Conservation (phyloP, 1,140 invertebrate genomes). For the Drosophila mayri region DNA sequence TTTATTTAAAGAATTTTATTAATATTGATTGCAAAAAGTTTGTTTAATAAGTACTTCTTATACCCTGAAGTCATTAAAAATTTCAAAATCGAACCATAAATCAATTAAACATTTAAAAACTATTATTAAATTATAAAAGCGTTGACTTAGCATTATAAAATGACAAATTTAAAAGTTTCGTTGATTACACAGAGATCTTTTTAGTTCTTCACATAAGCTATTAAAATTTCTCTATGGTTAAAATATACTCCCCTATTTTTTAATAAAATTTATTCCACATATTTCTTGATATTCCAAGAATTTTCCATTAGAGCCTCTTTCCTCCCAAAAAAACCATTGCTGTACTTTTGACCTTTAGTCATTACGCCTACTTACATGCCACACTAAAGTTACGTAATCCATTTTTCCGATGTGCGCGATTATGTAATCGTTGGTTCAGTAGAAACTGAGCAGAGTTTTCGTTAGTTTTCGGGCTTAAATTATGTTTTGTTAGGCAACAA, state of each 20-base stretch:
- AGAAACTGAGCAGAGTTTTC: conserved; percentile 9
- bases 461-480: conserved; percentile 31
- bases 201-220: not conserved
- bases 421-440: conserved; percentile 51
- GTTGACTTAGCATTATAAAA: not conserved
- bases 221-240: too few species aligned
- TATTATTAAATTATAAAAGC: not conserved
- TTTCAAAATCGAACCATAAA: not conserved
- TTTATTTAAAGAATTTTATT: not conserved
- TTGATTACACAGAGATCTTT: too few species aligned
- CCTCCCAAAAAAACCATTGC: not conserved
- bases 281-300: not conserved
- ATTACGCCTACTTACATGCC: conserved; percentile 58
- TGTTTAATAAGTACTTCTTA: not conserved
- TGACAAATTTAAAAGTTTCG: not conserved
- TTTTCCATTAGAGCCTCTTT: not conserved
- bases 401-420: conserved; percentile 50
- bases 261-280: not conserved
- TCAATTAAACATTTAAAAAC: not conserved
- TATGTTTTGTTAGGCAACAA: conserved; percentile 53
- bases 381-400: conserved; percentile 69
- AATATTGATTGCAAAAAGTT: not conserved
- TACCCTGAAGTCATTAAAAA: not conserved
- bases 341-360: conserved; percentile 48
- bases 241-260: not conserved